phyloP scores from a whole-genome alignment of 2,113 vertebrate species.

The Centropus bengalensis region DNA sequence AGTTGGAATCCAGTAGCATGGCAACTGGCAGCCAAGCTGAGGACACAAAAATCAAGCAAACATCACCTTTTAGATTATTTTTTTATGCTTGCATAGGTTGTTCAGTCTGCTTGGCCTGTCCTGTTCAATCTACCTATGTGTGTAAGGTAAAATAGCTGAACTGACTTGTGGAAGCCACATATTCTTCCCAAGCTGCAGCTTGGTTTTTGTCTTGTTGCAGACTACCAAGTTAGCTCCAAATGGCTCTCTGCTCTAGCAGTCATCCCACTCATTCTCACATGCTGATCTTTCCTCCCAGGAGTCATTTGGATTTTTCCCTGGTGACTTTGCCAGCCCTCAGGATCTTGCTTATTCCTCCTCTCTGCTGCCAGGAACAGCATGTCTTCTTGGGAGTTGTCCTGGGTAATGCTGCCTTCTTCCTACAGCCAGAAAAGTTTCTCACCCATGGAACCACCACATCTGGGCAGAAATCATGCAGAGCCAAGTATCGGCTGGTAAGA shows the following conservation, averaged over 20 bases:
- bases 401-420: neutral
- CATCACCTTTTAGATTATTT: neutral
- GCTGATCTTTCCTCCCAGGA: neutral
- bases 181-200: neutral
- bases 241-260: neutral
- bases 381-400: neutral
- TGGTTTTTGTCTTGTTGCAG: neutral
- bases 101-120: constrained; percentile 1
- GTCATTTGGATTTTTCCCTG: neutral
- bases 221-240: neutral
- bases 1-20: neutral
- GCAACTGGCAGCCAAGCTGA: neutral
- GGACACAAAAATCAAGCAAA: neutral
- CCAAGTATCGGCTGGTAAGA: neutral
- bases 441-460: neutral
- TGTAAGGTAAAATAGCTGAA: neutral
- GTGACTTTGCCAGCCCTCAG: neutral
- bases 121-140: neutral
- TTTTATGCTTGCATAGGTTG: neutral
- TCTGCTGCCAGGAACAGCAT: neutral
- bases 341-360: neutral
- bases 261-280: neutral
- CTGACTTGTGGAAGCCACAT: neutral
- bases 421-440: neutral
- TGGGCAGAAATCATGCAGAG: neutral